Conservation (phyloP, 2,888 invertebrate genomes). For the Apamea crenata region DNA sequence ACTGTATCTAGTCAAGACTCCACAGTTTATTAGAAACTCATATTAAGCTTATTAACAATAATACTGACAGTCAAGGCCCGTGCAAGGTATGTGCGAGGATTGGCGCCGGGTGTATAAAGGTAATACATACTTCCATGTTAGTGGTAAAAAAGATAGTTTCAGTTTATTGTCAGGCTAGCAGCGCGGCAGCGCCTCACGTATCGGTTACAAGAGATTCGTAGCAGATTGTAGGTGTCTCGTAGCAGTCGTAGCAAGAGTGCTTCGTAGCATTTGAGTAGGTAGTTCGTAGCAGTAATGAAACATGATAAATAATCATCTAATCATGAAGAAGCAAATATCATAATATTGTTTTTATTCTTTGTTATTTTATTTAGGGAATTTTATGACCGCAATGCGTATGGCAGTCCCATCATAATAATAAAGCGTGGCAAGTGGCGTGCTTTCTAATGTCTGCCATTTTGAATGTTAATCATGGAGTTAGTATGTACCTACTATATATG, state of each 20-base stretch:
- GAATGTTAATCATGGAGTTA: background rate
- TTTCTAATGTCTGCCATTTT: background rate
- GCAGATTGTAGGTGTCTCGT: background rate
- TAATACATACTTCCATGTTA: background rate
- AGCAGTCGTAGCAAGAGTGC: slow-evolving; percentile 14
- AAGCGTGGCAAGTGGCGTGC: no score
- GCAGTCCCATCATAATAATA: no score
- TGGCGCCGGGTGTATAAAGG: background rate
- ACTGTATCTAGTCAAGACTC: background rate
- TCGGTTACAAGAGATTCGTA: background rate
- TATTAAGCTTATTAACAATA: background rate
- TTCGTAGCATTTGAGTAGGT: background rate
- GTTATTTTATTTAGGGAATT: background rate
- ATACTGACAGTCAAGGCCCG: background rate
- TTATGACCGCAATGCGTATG: no score
- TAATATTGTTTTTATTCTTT: background rate
- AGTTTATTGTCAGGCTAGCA: background rate
- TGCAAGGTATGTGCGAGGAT: background rate
- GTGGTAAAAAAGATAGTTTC: background rate
- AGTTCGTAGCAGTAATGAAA: background rate
- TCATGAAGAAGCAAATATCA: background rate
- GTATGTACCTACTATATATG: background rate
- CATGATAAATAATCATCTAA: background rate
- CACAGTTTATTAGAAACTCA: background rate
- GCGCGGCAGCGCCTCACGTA: background rate